Evolutionary conservation across 2,888 invertebrate genomes (phyloP), one percentile per base, ranked within the genome.

Genomic region (Apotomis betuletana): DNA sequence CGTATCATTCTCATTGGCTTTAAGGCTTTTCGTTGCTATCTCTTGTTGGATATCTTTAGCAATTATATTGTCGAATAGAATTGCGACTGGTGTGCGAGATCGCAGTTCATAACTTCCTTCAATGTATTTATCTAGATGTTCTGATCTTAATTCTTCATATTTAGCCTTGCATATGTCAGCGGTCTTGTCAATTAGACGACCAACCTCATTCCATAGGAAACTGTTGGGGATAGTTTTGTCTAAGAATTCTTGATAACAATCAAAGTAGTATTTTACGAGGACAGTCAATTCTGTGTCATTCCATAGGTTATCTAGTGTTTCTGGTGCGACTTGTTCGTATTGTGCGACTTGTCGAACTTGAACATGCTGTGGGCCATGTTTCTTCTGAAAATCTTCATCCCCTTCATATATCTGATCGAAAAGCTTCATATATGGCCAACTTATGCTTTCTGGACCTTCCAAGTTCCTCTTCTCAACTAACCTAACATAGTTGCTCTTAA

Each of bases 161-260:
- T 88, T 89, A 6, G 77, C 67, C 61, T 86, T 85, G 69, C 93
- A 93, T 2, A 54, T 74, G 0, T 90, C 87, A 2, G 90, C 82
- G 41, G 80, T 82, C 76, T 88, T 90, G 55, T 90, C 88, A 3
- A 93, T 69, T 4, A 91, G 75, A 46, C 91, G 81, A 0, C 91
- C 89, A 4, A 93, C 85, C 83, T 93, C 93, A 5, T 82, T 88
- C 93, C 93, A 93, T 1, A 92, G 79, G 71, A 91, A 92, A 65
- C 80, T 83, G n/a, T 90, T 83, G 0, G 92, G 93, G 63, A 93
- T 90, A 0, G 90, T 88, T 0, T 76, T 76, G 76, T 93, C 92
- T 78, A 86, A 84, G 70, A 92, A 92, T 74, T 93, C 93, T 52
- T 90, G 83, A 41, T 89, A 88, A 59, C 90, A 90, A 70, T 93